phyloP scores from a whole-genome alignment of 2,113 vertebrate genomes.

The Suncus etruscus region DNA sequence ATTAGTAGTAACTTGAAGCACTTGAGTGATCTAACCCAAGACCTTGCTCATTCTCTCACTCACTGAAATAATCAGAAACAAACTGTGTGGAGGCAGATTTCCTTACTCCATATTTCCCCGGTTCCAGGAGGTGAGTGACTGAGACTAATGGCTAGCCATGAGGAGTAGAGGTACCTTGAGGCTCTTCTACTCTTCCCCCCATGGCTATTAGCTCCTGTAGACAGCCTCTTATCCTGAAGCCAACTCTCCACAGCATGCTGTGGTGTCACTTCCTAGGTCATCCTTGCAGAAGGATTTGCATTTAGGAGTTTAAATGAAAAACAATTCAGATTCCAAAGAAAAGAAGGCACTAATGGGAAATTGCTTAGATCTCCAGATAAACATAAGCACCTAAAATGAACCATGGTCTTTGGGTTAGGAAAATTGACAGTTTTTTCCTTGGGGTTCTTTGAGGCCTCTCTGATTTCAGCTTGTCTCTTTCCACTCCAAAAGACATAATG shows the following conservation, averaged over 20 bases:
- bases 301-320: slow-evolving; percentile 28
- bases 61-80: background rate
- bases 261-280: background rate
- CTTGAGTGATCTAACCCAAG: background rate
- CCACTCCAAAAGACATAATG: background rate
- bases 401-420: background rate
- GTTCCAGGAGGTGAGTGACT: background rate
- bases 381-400: background rate
- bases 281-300: background rate
- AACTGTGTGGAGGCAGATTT: background rate
- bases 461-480: background rate
- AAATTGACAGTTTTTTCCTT: background rate
- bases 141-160: background rate
- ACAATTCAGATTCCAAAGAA: background rate
- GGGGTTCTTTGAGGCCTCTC: background rate
- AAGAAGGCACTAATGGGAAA: background rate
- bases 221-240: slow-evolving; percentile 53
- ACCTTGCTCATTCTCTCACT: slow-evolving; percentile 4
- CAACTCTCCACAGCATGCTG: background rate
- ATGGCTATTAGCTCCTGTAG: background rate
- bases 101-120: slow-evolving; percentile 8
- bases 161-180: background rate
- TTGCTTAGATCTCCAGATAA: background rate
- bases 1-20: slow-evolving; percentile 1
- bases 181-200: background rate